Base-by-base conservation (phyloP, 2,888 invertebrate species). In the Aromia moschata region DNA sequence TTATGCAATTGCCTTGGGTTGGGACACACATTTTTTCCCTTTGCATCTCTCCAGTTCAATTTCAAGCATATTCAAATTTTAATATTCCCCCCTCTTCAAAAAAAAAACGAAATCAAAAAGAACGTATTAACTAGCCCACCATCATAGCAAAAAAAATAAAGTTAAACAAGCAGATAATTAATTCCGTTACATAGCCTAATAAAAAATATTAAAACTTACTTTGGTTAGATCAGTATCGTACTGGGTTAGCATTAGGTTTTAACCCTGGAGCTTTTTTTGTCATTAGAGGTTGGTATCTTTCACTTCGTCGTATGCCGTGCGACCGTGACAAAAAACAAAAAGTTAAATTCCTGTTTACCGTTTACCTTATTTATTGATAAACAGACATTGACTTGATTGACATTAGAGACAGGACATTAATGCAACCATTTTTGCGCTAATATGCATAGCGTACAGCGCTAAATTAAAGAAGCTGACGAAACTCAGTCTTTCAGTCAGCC, bases 241-340 rank as follows among this genome's bases (percentile, higher is more conserved):
- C n/a, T n/a, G n/a, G n/a, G n/a, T 25, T 11, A 33, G n/a, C 33
- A 33, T 33, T 33, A 33, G 11, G 10, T 33, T 33, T 33, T 33
- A 47, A 47, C 47, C 47, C 47, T 47, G 47, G 33, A 18, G 1
- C n/a, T 36, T 47, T 47, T 33, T 47, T 36, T 15, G 15, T 4
- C 17, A 33, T n/a, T 47, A 47, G 16, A 36, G 47, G 47, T 14
- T 47, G 31, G 11, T 12, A 38, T 49, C 47, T 49, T 49, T 49
- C 38, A 38, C 47, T 38, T 37, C 20, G 20, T 37, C 37, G 37
- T 16, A 37, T 10, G 36, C 18, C 17, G 11, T 37, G 18, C 14
- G 47, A 38, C 37, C 37, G 11, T 15, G 37, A 20, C 3, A 25
- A 12, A 47, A 49, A 47, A 36, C 12, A 37, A 49, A 38, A 20